These are phyloP conservation scores for Lytechinus variegatus DNA, from an alignment of 35 echinoderm and acorn worm genomes.

Conservation along the genomic window DNA sequence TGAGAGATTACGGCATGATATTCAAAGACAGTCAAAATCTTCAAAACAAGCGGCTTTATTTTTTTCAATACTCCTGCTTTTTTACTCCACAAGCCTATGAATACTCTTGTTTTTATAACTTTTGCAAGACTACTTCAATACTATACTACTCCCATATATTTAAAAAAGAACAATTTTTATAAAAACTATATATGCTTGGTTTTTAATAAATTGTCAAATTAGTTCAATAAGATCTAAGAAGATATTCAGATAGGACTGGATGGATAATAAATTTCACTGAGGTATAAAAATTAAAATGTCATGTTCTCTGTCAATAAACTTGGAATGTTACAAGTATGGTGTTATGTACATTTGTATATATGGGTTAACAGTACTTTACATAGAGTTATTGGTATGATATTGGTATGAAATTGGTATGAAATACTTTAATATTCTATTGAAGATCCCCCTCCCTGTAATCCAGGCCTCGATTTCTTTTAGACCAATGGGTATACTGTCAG, in stretches of 20 bases:
- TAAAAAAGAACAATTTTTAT: background rate
- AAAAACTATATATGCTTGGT: background rate
- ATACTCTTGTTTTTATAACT: background rate
- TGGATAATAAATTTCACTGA: background rate
- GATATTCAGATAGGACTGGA: background rate
- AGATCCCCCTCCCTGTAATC: background rate
- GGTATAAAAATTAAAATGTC: background rate
- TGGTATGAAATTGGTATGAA: background rate
- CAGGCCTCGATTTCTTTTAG: background rate
- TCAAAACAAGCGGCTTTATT: background rate
- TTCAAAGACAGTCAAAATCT: background rate
- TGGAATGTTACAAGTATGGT: background rate
- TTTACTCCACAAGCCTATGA: background rate
- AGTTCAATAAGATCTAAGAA: background rate
- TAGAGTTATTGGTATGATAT: background rate
- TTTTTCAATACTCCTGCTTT: background rate
- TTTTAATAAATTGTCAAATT: background rate
- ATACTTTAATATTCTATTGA: background rate
- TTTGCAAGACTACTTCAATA: background rate
- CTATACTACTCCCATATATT: too few species aligned
- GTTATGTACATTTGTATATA: too few species aligned
- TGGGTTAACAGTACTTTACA: background rate
- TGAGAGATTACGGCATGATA: background rate
- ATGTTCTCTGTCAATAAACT: background rate
- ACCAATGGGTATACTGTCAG: background rate